Conservation (phyloP, 2,797 vertebrate species). For the Thalassophryne amazonica region DNA sequence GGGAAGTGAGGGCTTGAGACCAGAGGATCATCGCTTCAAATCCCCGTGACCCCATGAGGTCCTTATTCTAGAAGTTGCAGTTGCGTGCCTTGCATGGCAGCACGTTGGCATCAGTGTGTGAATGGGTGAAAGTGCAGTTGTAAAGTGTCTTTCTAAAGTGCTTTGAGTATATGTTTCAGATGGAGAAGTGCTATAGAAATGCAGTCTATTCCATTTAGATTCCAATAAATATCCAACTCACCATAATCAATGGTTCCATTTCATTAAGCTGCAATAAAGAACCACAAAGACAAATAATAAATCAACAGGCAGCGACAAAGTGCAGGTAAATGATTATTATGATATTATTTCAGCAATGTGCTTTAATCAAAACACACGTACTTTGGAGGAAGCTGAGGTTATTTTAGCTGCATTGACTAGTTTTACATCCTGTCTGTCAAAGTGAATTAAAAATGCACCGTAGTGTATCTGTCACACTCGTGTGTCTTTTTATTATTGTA, state of each 20-base stretch:
- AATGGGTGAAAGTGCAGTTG: no score
- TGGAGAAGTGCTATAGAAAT: no score
- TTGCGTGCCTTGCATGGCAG: no score
- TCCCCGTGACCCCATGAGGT: no score
- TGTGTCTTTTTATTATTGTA: not conserved
- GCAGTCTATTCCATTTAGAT: no score
- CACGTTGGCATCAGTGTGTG: no score
- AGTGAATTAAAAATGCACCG: not conserved
- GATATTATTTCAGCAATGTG: not conserved
- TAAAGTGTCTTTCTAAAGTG: no score
- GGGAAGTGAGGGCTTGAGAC: no score
- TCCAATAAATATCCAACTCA: slow-evolving; percentile 15
- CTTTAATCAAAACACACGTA: not conserved
- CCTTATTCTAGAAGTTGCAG: no score
- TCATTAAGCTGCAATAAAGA: slow-evolving; percentile 48
- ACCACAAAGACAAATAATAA: slow-evolving; percentile 9
- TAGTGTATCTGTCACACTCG: not conserved
- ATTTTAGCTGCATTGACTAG: not conserved
- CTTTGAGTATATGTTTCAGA: no score
- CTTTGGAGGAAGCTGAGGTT: not conserved
- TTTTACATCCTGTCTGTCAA: not conserved
- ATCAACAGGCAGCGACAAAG: not conserved
- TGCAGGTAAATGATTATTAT: not conserved
- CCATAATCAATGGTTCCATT: slow-evolving; percentile 46
- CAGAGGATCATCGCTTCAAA: no score